Base-by-base conservation (phyloP, 2,888 invertebrate genomes). In the Argyra leucocephala region DNA sequence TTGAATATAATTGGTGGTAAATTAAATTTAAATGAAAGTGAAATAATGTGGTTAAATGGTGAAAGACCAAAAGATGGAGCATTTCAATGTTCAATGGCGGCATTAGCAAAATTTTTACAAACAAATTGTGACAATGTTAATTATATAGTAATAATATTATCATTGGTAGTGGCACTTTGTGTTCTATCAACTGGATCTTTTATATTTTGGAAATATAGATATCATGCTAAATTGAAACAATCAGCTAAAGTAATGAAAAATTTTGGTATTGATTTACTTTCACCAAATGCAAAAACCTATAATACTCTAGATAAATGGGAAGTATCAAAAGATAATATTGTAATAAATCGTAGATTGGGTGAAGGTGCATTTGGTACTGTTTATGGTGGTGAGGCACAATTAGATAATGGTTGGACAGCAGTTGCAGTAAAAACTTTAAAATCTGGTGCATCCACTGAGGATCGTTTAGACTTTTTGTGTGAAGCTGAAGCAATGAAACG, bases 401-500 rank as follows among this genome's bases (percentile, higher is more conserved):
- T 83, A 23, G 82, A 82, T 12, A 83, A 82, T 67, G 89, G 87
- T 61, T 94, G 94, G 93, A 84, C 86, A 7, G 89, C 91, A 0
- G 91, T 93, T 15, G 93, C 93, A 15, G 91, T 95, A 0, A 96
- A 96, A 78, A 93, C 94, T 0, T 82, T 95, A 3, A 93, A 94
- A 78, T 82, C 87, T 57, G 91, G 91, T 4, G 90, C 91, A 1
- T 84, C 85, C 10, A 86, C 88, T 2, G 93, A 94, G 71, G 92
- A 93, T 74, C 93, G 93, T 76, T 81, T 94, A 23, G 94, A 96
- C 77, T 96, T 96, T 74, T 82, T 96, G 57, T 89, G 92, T 64
- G 96, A 96, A 78, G 94, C 95, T 1, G 93, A 95, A 76, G 89
- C 93, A 23, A 96, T 96, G 95, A 95, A 95, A 76, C 84, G 91